phyloP scores from a whole-genome alignment of 1,140 invertebrate genomes.

The Teleogryllus occipitalis region DNA sequence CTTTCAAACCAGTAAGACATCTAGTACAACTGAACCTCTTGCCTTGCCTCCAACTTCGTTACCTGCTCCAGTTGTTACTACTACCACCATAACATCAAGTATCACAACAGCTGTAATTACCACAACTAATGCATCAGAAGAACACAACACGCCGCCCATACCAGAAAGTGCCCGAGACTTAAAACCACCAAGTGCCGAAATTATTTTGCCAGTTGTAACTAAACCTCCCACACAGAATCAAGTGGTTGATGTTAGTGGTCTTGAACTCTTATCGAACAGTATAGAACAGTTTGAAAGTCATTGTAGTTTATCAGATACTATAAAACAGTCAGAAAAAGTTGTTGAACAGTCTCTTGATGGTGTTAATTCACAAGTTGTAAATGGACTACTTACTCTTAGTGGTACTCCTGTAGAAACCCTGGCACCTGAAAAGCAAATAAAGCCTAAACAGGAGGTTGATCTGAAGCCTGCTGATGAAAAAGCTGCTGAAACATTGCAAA shows the following conservation, averaged over 20 bases:
- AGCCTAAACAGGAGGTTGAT: slow-evolving; percentile 12
- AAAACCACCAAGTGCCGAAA: slow-evolving; percentile 18
- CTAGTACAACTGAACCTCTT: not conserved
- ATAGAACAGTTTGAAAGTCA: slow-evolving; percentile 58
- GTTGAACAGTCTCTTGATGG: not conserved
- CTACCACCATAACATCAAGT: slow-evolving; percentile 13
- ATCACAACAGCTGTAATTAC: not conserved
- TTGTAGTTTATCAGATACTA: not conserved
- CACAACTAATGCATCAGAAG: not conserved
- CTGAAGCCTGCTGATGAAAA: slow-evolving; percentile 13
- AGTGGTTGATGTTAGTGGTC: slow-evolving; percentile 60
- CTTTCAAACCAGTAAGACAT: not conserved
- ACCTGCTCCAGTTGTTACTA: slow-evolving; percentile 13
- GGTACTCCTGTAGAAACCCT: not conserved
- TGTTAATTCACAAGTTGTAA: slow-evolving; percentile 7
- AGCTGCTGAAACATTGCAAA: slow-evolving; percentile 19
- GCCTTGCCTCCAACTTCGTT: not conserved
- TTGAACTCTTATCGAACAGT: slow-evolving; percentile 72
- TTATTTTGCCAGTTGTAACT: slow-evolving; percentile 3
- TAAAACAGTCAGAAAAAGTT: not conserved
- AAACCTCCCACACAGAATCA: not conserved
- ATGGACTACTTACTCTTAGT: not conserved
- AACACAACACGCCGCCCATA: not conserved
- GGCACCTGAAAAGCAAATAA: not conserved
- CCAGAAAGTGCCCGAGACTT: slow-evolving; percentile 1